Evolutionary conservation across 2,797 vertebrate species (phyloP), one percentile per base, ranked within the genome.

Genomic region (Sebastes iracundus): DNA sequence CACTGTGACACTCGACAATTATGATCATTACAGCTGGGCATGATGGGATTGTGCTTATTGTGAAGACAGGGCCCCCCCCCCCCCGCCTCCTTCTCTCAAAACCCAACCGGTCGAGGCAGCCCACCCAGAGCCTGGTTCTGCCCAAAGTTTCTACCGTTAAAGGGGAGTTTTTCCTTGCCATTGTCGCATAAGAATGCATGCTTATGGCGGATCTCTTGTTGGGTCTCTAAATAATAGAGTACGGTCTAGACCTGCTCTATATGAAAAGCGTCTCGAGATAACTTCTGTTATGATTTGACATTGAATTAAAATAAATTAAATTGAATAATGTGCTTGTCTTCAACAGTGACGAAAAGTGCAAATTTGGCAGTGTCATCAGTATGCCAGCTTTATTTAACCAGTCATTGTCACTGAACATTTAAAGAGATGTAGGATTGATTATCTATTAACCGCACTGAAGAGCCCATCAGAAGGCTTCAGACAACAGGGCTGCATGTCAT

Each of bases 401-500:
- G 64, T 67, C 66, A 60, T 30, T 85, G 82, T 55, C 77, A 67
- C 74, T 72, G 25, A 80, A 62, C 56, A 74, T 70, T 81, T 77
- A 80, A 82, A 72, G 76, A 67, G 60, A 72, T 74, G 75, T 67
- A 46, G 46, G 64, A 93, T 87, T 90, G 86, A 91, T 89, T 83
- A 72, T 71, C 73, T 67, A 81, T 86, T 88, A 70, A 30, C 62
- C 1, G n/a, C 69, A 13, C 58, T 61, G 79, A 77, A 52, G 58
- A 81, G 61, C 72, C 72, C 66, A 62, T 85, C 82, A 52, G 32
- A 85, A 69, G 49, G 61, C 55, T 55, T 74, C 59, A 78, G 79
- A 70, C 60, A 42, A 69, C 23, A 64, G 49, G 13, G n/a, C 66
- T 20, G 33, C 46, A 20, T 75, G 80, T 81, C 86, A 84, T 87